Evolutionary conservation across 2,797 vertebrate genomes (phyloP), one percentile per base, ranked within the genome.

Genomic region (Lophotriccus pileatus): DNA sequence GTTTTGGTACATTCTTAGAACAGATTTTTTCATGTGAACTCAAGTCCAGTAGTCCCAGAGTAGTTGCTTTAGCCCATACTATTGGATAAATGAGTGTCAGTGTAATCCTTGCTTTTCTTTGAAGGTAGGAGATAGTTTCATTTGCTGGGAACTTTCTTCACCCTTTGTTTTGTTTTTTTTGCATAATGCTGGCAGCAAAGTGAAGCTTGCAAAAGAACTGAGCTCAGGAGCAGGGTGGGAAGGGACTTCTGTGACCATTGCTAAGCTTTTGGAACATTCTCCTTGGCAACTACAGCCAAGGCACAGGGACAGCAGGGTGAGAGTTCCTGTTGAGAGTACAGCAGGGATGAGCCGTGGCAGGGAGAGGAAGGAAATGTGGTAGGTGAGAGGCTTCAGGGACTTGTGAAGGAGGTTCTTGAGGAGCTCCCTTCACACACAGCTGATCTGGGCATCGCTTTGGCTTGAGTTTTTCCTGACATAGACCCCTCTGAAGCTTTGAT

Each of bases 281-380:
- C n/a, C 50, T 85, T 36, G 20, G 58, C 80, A 80, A 83, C 67
- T 73, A 15, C 81, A 76, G 68, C 68, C 27, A 11, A 53, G 68
- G 74, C 0, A 0, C 36, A 58, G 52, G 67, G 59, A n/a, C 44
- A 34, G 14, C 0, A 0, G 37, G 41, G 20, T 28, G 55, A 55
- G 75, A 60, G 46, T 12, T 69, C 64, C 52, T 80, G 21, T 55
- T 0, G 1, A 23, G 84, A 53, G 8, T 8, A 9, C 36, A 23
- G 84, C 63, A 43, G 68, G 60, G 67, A 14, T 23, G 74, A 79
- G 55, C 49, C 0, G 0, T 43, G 67, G 32, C 50, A 66, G 88
- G 44, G 60, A 75, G 41, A 4, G 28, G 58, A 59, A 68, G 19
- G 77, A 69, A 49, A 12, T 13, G 32, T 6, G 24, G 46, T n/a